phyloP scores from a whole-genome alignment of 2,888 invertebrate species.

The Scaptomyza polygonia region DNA sequence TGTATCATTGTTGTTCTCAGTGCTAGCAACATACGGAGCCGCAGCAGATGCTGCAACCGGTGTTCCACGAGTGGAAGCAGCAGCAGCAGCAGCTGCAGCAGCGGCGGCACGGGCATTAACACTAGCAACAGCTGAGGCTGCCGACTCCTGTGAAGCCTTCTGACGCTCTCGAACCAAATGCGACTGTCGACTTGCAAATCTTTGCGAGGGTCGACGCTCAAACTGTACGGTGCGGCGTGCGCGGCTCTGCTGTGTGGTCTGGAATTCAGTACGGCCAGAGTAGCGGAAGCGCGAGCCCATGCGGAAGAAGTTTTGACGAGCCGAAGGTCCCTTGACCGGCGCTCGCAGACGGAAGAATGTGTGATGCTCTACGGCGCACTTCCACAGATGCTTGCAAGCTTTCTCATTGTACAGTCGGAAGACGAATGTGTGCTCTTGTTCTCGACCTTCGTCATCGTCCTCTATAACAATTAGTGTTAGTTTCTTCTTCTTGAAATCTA shows the following conservation, averaged over 20 bases:
- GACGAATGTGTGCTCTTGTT: conserved; percentile 99
- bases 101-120: conserved; percentile 81
- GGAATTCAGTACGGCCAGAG: conserved; percentile 98
- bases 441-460: conserved; percentile 97
- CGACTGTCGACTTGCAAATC: conserved; percentile 96
- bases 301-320: conserved; percentile 97
- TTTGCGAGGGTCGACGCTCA: conserved; percentile 97
- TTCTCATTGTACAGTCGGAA: conserved; percentile 98
- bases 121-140: conserved; percentile 76
- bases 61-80: conserved; percentile 57
- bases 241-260: conserved; percentile 95
- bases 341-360: conserved; percentile 98
- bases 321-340: conserved; percentile 94
- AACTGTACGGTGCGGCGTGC: conserved; percentile 97
- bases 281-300: conserved; percentile 98
- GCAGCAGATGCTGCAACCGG: conserved; percentile 52
- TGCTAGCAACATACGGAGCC: conserved; percentile 42
- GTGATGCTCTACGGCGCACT: conserved; percentile 99
- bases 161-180: conserved; percentile 93
- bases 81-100: conserved; percentile 62
- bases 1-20: conserved; percentile 63
- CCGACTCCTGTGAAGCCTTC: conserved; percentile 82
- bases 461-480: conserved; percentile 98
- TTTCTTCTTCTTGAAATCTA: conserved; percentile 99
- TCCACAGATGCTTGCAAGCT: conserved; percentile 99